Conservation (phyloP, 2,888 invertebrate species). For the Notocelia uddmanniana region DNA sequence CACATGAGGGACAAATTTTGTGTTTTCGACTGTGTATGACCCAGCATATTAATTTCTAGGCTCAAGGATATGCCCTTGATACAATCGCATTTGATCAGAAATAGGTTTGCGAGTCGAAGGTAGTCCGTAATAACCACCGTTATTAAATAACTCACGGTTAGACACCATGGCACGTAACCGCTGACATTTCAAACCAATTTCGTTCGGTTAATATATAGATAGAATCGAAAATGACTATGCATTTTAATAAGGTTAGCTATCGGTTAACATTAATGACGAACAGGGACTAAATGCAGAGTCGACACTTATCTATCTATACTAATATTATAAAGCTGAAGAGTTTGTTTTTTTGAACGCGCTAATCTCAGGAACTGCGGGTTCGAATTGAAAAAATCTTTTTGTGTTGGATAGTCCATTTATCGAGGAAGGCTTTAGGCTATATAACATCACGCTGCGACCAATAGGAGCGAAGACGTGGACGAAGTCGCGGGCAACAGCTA, state of each 20-base stretch:
- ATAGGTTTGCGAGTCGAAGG: constrained; percentile 7
- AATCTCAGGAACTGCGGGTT: no score
- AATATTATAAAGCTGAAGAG: no score
- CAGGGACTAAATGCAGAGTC: background rate
- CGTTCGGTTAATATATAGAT: constrained; percentile 8
- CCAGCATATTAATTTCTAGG: background rate
- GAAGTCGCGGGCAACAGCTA: no score
- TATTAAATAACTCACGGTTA: constrained; percentile 15
- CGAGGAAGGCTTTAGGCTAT: no score
- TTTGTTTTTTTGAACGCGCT: no score
- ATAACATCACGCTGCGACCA: no score
- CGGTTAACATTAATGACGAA: background rate
- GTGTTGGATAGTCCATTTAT: no score
- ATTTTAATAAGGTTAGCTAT: constrained; percentile 15
- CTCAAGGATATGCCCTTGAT: background rate
- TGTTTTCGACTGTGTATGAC: no score
- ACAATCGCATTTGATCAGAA: constrained; percentile 4
- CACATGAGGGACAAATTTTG: no score
- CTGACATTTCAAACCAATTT: constrained; percentile 22
- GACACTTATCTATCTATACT: background rate
- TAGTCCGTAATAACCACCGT: constrained; percentile 9
- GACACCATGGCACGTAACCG: constrained; percentile 5
- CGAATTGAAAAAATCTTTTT: no score
- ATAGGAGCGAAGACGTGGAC: no score
- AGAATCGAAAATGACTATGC: no score